Evolutionary conservation across 1,140 invertebrate species (phyloP), one percentile per base, ranked within the genome.

Genomic region (Holotrichia oblita): DNA sequence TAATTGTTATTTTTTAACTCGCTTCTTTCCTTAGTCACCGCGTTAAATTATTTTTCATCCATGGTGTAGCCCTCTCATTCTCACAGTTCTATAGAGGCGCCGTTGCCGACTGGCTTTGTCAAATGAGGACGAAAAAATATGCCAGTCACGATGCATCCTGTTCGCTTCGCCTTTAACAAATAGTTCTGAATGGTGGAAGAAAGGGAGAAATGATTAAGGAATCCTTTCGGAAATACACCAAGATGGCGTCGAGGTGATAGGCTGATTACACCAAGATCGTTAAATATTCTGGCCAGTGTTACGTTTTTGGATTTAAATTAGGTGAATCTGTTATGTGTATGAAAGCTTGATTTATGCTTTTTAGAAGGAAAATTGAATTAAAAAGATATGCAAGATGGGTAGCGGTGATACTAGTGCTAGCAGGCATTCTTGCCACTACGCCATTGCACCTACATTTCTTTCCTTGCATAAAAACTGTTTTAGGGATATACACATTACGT

Each of bases 1-100:
- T 69, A 69, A 69, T 69, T 69, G 22, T 69, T 69, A 27, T 69
- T 69, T 69, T 69, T 69, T 69, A 48, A 17, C 22, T 6, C 61
- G 61, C 27, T 17, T 69, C 22, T 8, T 69, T 55, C 14, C 27
- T 34, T 34, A 34, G 27, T 34, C 27, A 34, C 27, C 27, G 27
- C 61, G 61, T 10, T 69, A 69, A 9, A 27, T 22, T 27, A 69
- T 34, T 69, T 69, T 69, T 69, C 20, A 17, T 17, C 48, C 12
- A 17, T 55, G 14, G n/a, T n/a, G 2, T 17, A 17, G 14, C n/a
- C 14, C 14, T 6, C 48, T 17, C 14, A 14, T 0, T 17, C 14
- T 17, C 48, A 10, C 44, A 10, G 44, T 48, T 48, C 27, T 6
- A n/a, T 55, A 3, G 14, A 14, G 48, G 14, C n/a, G 48, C 48